Conservation (phyloP, 2,888 invertebrate genomes). For the Drosophila barbarae region DNA sequence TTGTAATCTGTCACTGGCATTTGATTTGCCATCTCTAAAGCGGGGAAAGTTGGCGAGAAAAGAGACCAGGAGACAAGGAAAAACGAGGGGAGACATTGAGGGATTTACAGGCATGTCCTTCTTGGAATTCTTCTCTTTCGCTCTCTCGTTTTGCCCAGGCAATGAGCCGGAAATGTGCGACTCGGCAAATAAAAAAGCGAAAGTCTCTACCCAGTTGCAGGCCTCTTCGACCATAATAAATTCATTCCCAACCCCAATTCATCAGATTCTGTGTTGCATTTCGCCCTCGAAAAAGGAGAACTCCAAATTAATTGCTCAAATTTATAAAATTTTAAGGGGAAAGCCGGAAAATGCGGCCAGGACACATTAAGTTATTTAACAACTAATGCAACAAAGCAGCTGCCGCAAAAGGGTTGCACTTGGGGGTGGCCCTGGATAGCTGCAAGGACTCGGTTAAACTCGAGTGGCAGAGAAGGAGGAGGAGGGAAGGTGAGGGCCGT, state of each 20-base stretch:
- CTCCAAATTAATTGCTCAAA: constrained; percentile 52
- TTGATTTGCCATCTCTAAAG: constrained; percentile 55
- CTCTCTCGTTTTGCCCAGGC: constrained; percentile 11
- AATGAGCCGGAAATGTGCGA: constrained; percentile 33
- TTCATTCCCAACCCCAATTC: constrained; percentile 1
- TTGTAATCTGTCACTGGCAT: constrained; percentile 73
- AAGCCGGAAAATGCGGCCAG: constrained; percentile 15
- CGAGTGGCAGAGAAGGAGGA: neutral
- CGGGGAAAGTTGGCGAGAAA: neutral
- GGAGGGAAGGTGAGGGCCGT: constrained; percentile 13
- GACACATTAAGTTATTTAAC: constrained; percentile 32
- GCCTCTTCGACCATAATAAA: constrained; percentile 8
- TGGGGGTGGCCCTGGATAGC: constrained; percentile 11
- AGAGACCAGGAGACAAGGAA: constrained; percentile 26
- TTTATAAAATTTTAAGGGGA: constrained; percentile 32
- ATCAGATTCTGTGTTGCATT: constrained; percentile 3
- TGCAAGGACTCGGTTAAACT: constrained; percentile 1
- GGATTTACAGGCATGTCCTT: constrained; percentile 26
- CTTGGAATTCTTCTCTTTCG: neutral
- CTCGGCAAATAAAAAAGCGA: constrained; percentile 26
- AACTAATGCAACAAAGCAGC: constrained; percentile 32
- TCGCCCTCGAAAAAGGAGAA: neutral
- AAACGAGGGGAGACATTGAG: constrained; percentile 7
- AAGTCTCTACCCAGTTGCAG: constrained; percentile 14
- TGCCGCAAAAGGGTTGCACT: constrained; percentile 30